Base-by-base conservation (phyloP, 2,888 invertebrate genomes). In the Lydus trimaculatus region DNA sequence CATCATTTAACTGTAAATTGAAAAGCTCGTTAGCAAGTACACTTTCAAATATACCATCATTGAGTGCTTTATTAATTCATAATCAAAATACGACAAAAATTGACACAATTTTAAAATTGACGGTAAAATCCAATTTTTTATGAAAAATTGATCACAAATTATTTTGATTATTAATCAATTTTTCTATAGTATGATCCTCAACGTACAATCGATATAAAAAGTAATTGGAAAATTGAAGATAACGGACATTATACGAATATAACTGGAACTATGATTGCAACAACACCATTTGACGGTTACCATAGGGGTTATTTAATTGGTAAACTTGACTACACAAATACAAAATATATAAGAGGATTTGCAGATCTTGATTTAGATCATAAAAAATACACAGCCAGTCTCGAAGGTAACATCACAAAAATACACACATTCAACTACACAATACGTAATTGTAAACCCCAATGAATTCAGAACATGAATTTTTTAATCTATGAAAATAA, bases 301-400 rank as follows among this genome's bases (percentile, higher is more conserved):
- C 89, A 85, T 43, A 90, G 88, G 75, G 93, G 93, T 0, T 89
- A 90, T 28, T 84, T 94, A 48, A 89, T 89, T 17, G 92, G 92
- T 0, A 90, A 90, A 73, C 88, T 94, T 66, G 87, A 89, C 43
- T 80, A 92, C 0, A 90, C 90, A 11, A 88, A 91, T 63, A 88
- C 90, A 69, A 88, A 89, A 73, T 88, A 90, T 73, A 87, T 94
- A 56, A 85, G 89, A 67, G 94, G 94, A 1, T 89, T 90, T 2
- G 92, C 92, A 0, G 90, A 90, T 70, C 82, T 94, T 43, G 91
- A 92, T 72, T 84, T 94, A 25, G 93, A 94, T 77, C 89, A 91
- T 43, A 90, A 91, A 75, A 89, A 91, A 43, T 89, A 92, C 69
- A 90, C 90, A 1, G 88, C 91, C 4, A 87, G 88, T 66, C 87